These are phyloP conservation scores for Drosophila longiperda DNA, from an alignment of 2,888 invertebrate genomes.

Conservation along the genomic window DNA sequence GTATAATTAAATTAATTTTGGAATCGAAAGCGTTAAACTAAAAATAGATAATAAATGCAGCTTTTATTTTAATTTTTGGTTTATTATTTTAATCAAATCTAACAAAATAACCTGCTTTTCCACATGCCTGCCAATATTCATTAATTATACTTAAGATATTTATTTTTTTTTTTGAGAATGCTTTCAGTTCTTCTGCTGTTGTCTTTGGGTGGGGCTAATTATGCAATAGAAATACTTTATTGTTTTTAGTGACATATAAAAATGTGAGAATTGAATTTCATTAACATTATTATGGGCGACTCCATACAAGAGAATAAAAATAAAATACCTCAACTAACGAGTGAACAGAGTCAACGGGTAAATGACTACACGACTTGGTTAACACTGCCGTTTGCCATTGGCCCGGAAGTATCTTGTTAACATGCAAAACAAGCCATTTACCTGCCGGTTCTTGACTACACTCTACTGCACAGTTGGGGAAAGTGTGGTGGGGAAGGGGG, in stretches of 20 bases:
- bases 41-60: neutral
- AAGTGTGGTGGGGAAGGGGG: fast-evolving
- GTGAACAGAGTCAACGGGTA: constrained; percentile 18
- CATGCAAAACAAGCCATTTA: constrained; percentile 81
- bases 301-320: neutral
- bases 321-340: neutral
- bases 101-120: constrained; percentile 4
- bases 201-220: constrained; percentile 64
- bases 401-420: constrained; percentile 82
- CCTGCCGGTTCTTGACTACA: constrained; percentile 27
- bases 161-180: neutral
- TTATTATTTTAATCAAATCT: neutral
- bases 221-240: constrained; percentile 72
- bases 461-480: neutral
- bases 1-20: neutral
- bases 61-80: neutral
- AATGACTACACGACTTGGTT: constrained; percentile 53
- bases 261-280: constrained; percentile 65
- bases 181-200: neutral
- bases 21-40: neutral
- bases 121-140: neutral
- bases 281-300: constrained; percentile 7
- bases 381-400: constrained; percentile 60
- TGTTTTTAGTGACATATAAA: constrained; percentile 64
- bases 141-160: constrained; percentile 2